Base-by-base conservation (phyloP, 2,797 vertebrate genomes). In the Glyptemys insculpta region DNA sequence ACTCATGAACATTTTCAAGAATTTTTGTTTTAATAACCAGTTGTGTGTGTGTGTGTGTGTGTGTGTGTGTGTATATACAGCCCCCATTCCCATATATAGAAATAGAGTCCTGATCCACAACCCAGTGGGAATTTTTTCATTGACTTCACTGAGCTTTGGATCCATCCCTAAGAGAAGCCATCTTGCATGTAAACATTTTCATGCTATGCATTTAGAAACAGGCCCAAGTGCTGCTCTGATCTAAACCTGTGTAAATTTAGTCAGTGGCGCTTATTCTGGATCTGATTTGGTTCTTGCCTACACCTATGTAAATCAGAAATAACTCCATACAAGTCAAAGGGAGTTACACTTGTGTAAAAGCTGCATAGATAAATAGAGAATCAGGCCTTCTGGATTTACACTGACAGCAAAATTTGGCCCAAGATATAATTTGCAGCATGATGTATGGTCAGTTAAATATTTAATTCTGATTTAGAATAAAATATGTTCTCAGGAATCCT, bases 401-500 rank as follows among this genome's bases (percentile, higher is more conserved):
- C 44, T 85, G 44, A 49, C 85, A 83, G 68, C 68, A 56, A 91
- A 92, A 57, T 57, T 80, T 81, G 53, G 25, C 47, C 49, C 86
- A 56, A 34, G 85, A 86, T 37, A 83, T 59, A 59, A 62, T 29
- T 47, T 76, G 34, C 76, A 92, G 57, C 49, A 12, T 74, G 76
- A 74, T 95, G 86, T 92, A 76, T 29, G 23, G 25, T 6, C 25
- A 68, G 12, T 76, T 76, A 76, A 44, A 86, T 81, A 19, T 14
- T 6, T 34, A n/a, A 25, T 72, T 85, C 44, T 88, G 23, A 3
- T 81, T 85, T 72, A 84, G 53, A 85, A 31, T 88, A 85, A 78
- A 41, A 83, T 81, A 56, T 87, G 14, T 44, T 96, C 93, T 91
- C 68, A 94, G 79, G 53, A 92, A 86, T 6, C 14, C 23, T 47